Evolutionary conservation across 2,888 invertebrate genomes (phyloP), one percentile per base, ranked within the genome.

Genomic region (Luffia ferchaultella): DNA sequence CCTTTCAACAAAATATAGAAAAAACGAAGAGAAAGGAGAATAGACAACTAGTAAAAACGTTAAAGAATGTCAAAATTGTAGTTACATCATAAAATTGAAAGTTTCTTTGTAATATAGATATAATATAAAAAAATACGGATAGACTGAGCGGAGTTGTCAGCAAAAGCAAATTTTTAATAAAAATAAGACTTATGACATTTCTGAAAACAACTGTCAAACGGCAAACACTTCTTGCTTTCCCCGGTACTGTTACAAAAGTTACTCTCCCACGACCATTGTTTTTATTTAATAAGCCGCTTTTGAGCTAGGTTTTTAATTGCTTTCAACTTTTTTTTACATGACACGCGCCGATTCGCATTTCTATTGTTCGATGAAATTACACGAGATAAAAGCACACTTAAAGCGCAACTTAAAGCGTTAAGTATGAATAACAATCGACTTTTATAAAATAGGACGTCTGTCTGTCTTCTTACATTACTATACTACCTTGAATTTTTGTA

Each of bases 201-300:
- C 30, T 30, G 30, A 7, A 30, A 30, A 12, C 30, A 30, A 12
- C 30, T 12, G 30, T 12, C 30, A 12, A 3, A 3, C 5, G 5
- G 3, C 30, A 20, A 17, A 7, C 20, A 30, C 42, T 19, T 43
- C 20, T 16, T 20, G 12, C 30, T 15, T 40, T 40, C 44, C 20
- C 16, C 55, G 55, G 56, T 70, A 76, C 76, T 71, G 73, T 78
- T 73, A 75, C 7, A 50, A 53, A 52, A 59, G 63, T 58, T 58
- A 67, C 71, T 68, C 76, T 78, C 78, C 75, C 78, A 78, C 77
- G 77, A 61, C 69, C 66, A 72, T 72, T 70, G 67, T 71, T 62
- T 68, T 59, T 54, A 64, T 62, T 62, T 61, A 64, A 64, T 30
- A 12, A 30, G 12, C 30, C 30, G 30, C 30, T 30, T 7, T 30